Conservation (phyloP, 2,113 vertebrate genomes). For the Brachyhypopomus gauderio region DNA sequence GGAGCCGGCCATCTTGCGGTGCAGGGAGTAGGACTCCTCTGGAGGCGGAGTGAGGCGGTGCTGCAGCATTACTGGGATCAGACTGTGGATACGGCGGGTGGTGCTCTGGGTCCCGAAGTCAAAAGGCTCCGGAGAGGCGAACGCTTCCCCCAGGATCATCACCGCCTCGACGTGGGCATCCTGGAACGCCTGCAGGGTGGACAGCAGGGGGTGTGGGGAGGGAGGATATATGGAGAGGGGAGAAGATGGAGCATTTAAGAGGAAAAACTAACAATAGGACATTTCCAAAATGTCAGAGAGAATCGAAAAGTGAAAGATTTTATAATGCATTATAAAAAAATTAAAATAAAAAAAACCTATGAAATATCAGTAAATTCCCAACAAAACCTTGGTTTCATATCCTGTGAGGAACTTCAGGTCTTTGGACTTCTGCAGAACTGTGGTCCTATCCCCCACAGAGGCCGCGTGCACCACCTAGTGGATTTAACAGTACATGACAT, state of each 20-base stretch:
- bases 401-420: slow-evolving; percentile 89
- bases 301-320: too few species aligned
- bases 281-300: too few species aligned
- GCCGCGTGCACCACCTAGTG: slow-evolving; percentile 85
- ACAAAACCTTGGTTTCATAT: slow-evolving; percentile 83
- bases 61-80: slow-evolving; percentile 83
- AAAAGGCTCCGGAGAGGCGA: slow-evolving; percentile 75
- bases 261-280: neutral
- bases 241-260: neutral
- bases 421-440: slow-evolving; percentile 83
- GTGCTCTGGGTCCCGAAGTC: slow-evolving; percentile 84
- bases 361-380: slow-evolving; percentile 22
- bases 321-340: too few species aligned
- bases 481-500: neutral
- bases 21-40: slow-evolving; percentile 87
- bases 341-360: too few species aligned
- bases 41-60: slow-evolving; percentile 87
- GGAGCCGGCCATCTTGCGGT: slow-evolving; percentile 89
- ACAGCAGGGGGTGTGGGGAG: neutral
- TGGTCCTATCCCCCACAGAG: slow-evolving; percentile 77
- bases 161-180: slow-evolving; percentile 87
- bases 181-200: slow-evolving; percentile 73
- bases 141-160: slow-evolving; percentile 90
- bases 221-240: neutral
- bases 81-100: slow-evolving; percentile 79